A percentile compares a stretch with the other conserved stretches of the same genome.
Conservation (phyloP, 37 sponge, comb jelly and placozoan species). For the Agelas oroides region DNA sequence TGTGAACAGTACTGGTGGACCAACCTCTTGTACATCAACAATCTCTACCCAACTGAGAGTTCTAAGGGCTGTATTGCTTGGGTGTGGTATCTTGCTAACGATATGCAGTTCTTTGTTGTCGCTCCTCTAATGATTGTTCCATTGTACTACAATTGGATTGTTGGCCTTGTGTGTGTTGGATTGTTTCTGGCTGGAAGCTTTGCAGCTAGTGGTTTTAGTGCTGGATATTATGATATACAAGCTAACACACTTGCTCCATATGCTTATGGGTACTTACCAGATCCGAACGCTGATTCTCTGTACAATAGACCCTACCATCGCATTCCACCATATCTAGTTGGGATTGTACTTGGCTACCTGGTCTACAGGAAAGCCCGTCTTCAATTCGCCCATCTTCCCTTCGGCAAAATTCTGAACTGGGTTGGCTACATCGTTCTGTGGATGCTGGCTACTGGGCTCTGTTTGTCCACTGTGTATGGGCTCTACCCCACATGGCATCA, state of each 20-base stretch:
- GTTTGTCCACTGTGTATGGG: slow-evolving; percentile 56
- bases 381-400: too few relatives aligned
- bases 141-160: slow-evolving; percentile 47
- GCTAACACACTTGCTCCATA: slow-evolving; percentile 18
- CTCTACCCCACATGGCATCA: slow-evolving; percentile 64
- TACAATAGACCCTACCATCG: slow-evolving; percentile 82
- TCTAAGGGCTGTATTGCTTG: slow-evolving; percentile 81
- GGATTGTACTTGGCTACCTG: slow-evolving; percentile 80
- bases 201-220: slow-evolving; percentile 40
- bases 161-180: slow-evolving; percentile 34
- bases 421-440: slow-evolving; percentile 33
- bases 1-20: slow-evolving; percentile 93
- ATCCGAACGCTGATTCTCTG: slow-evolving; percentile 18
- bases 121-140: slow-evolving; percentile 81
- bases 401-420: slow-evolving; percentile 14
- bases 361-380: slow-evolving; percentile 48
- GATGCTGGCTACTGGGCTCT: slow-evolving; percentile 31
- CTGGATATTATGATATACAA: slow-evolving; percentile 54
- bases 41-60: slow-evolving; percentile 80
- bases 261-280: not conserved
- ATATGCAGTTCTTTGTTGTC: slow-evolving; percentile 91
- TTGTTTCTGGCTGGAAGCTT: slow-evolving; percentile 20
- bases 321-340: slow-evolving; percentile 81
- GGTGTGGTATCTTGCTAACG: slow-evolving; percentile 94
- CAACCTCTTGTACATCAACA: slow-evolving; percentile 91